Conservation (phyloP, 2,888 invertebrate genomes). For the Agrilus cyanescens region DNA sequence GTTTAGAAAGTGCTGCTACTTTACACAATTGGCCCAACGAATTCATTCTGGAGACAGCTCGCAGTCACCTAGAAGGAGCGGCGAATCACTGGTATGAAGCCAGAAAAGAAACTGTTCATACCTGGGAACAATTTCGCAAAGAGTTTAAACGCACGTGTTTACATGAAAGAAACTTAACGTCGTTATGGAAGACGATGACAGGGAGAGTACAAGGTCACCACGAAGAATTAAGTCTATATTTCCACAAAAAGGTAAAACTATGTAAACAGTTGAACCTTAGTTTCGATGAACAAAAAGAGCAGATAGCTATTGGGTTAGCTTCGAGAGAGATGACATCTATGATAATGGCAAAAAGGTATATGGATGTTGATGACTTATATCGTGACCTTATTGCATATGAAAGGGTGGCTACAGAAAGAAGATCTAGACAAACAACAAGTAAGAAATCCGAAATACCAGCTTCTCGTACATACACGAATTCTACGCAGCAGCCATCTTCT, state of each 20-base stretch:
- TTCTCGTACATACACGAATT: too few species aligned
- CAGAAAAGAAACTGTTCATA: background rate
- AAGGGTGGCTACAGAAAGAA: too few species aligned
- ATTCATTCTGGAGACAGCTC: background rate
- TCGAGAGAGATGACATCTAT: slow-evolving; percentile 5
- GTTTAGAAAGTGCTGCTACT: background rate
- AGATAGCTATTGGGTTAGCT: background rate
- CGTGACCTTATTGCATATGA: too few species aligned
- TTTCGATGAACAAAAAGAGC: background rate
- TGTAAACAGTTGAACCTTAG: background rate
- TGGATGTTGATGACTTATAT: too few species aligned
- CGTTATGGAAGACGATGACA: background rate
- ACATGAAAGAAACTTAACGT: background rate
- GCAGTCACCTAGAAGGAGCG: background rate
- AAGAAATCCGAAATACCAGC: too few species aligned
- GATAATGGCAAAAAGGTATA: too few species aligned
- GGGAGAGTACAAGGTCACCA: background rate
- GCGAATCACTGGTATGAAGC: background rate
- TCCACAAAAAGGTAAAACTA: background rate
- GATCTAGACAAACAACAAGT: too few species aligned
- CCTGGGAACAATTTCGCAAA: background rate
- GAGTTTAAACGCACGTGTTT: background rate
- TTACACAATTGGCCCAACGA: background rate
- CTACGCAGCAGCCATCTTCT: too few species aligned
- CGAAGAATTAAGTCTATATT: background rate